These are phyloP conservation scores for Clostera curtula DNA, from an alignment of 2,888 invertebrate species.

Conservation along the genomic window DNA sequence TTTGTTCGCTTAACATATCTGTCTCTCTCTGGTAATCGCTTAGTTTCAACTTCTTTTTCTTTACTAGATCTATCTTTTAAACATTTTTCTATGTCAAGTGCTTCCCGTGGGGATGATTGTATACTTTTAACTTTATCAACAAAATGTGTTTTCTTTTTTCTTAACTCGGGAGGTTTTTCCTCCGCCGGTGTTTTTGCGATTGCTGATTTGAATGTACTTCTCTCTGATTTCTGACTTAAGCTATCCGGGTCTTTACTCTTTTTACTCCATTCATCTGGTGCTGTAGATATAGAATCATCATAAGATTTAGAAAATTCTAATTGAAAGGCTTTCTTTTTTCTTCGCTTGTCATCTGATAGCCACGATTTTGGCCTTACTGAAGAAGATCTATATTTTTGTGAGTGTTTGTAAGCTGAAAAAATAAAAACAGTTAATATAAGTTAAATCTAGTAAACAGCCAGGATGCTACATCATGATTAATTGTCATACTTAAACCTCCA, in stretches of 20 bases:
- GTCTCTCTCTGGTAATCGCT: constrained; percentile 60
- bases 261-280: constrained; percentile 64
- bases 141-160: constrained; percentile 68
- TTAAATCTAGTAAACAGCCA: constrained; percentile 1
- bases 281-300: constrained; percentile 70
- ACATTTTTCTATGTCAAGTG: constrained; percentile 52
- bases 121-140: constrained; percentile 61
- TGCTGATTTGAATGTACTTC: constrained; percentile 38
- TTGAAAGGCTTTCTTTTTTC: constrained; percentile 84
- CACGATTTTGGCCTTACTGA: constrained; percentile 67
- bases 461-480: background rate
- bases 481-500: constrained; percentile 61
- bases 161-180: constrained; percentile 48
- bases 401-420: constrained; percentile 64
- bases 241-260: constrained; percentile 47
- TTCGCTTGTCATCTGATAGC: constrained; percentile 81
- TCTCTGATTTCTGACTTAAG: constrained; percentile 45
- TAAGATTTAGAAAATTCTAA: constrained; percentile 81
- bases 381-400: constrained; percentile 64
- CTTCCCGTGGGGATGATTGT: constrained; percentile 59
- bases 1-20: constrained; percentile 66
- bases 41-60: constrained; percentile 53
- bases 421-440: constrained; percentile 7
- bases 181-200: constrained; percentile 52
- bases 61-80: constrained; percentile 54